A percentile compares a stretch with the other conserved stretches of the same genome.
phyloP scores from a whole-genome alignment of 1,140 invertebrate genomes.

The Drosophila mauritiana region DNA sequence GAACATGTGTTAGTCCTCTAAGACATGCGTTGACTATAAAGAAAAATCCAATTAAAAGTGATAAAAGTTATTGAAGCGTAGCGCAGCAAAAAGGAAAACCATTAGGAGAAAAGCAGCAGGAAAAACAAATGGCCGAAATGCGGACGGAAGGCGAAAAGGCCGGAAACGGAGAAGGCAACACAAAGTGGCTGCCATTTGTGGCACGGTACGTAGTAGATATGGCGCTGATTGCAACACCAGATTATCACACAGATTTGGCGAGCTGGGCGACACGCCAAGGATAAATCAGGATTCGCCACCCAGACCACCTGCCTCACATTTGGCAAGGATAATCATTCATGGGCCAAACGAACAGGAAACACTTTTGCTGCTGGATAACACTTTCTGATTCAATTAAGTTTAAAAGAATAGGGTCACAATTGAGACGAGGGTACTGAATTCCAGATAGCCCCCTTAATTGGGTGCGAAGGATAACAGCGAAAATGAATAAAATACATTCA shows the following conservation, averaged over 20 bases:
- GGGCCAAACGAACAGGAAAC: conserved; percentile 23
- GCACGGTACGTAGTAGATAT: conserved; percentile 20
- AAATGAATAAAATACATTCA: not conserved
- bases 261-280: conserved; percentile 27
- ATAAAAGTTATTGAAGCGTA: conserved; percentile 81
- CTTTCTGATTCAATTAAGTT: conserved; percentile 71
- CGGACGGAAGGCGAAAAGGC: conserved; percentile 34
- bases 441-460: conserved; percentile 2
- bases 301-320: not conserved
- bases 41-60: conserved; percentile 83
- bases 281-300: conserved; percentile 9
- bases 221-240: conserved; percentile 63
- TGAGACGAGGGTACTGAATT: conserved; percentile 26
- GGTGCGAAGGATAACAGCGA: not conserved
- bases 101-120: conserved; percentile 15
- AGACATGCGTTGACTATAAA: conserved; percentile 79
- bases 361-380: conserved; percentile 43
- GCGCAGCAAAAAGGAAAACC: conserved; percentile 23
- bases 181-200: conserved; percentile 75
- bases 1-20: conserved; percentile 72
- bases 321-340: conserved; percentile 35
- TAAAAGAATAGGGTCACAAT: conserved; percentile 8
- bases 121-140: conserved; percentile 59
- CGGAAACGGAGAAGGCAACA: conserved; percentile 28
- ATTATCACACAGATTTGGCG: conserved; percentile 67